Evolutionary conservation across 2,113 vertebrate genomes (phyloP).

Genomic region (Bos indicus): DNA sequence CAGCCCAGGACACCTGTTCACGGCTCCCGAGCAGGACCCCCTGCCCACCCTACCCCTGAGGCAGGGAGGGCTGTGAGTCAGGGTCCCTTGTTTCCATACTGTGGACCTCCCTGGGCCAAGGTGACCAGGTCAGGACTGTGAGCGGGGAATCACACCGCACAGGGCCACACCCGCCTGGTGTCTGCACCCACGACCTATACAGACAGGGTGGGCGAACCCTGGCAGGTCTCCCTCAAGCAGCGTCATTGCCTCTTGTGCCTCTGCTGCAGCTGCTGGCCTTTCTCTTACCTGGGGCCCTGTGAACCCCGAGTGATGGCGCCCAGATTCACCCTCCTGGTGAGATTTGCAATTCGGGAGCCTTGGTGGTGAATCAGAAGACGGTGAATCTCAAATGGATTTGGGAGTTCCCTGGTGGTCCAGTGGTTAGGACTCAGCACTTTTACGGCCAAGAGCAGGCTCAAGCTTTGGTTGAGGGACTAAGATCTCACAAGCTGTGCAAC

Average conservation of each 20-base stretch:
- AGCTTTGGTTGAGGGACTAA: background rate
- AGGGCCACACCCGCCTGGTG: conserved; percentile 80
- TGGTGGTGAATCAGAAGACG: background rate
- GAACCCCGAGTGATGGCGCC: background rate
- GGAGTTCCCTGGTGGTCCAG: background rate
- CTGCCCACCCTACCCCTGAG: background rate
- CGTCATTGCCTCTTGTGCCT: rapidly evolving
- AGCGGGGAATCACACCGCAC: conserved; percentile 87
- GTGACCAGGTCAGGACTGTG: conserved; percentile 80
- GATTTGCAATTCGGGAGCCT: background rate
- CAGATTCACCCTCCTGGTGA: background rate
- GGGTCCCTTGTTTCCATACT: background rate
- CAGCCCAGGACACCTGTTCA: background rate
- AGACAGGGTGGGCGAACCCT: conserved; percentile 78
- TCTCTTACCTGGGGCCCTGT: background rate
- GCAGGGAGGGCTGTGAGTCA: background rate
- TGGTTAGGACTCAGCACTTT: background rate
- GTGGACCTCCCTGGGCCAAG: background rate
- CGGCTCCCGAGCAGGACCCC: rapidly evolving
- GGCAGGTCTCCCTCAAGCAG: background rate
- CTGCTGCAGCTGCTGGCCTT: background rate
- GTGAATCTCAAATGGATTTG: background rate
- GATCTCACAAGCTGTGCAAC: background rate
- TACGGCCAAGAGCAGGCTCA: background rate
- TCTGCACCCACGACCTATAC: conserved; percentile 85